Conservation (phyloP, 2,888 invertebrate species). For the Nebria salina region DNA sequence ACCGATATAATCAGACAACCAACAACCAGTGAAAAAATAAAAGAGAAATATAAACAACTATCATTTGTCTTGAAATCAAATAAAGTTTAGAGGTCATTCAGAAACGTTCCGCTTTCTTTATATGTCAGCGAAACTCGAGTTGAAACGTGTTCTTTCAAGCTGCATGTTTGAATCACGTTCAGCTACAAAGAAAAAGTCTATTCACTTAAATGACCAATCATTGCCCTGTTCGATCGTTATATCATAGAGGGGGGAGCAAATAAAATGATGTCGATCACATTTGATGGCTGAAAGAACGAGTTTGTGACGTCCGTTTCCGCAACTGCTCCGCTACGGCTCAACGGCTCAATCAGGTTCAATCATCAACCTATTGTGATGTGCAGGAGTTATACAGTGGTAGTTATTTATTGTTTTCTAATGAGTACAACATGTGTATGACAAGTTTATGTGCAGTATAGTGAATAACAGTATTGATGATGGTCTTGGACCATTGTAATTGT, state of each 20-base stretch:
- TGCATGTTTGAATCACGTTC: too few relatives aligned
- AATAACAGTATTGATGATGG: slow-evolving; percentile 63
- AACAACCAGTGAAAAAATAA: not conserved
- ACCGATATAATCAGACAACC: not conserved
- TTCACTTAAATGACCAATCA: not conserved
- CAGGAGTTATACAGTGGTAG: slow-evolving; percentile 21
- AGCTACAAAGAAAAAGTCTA: not conserved
- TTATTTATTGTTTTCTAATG: slow-evolving; percentile 38
- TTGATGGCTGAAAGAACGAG: not conserved
- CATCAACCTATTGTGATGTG: slow-evolving; percentile 31
- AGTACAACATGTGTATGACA: slow-evolving; percentile 51
- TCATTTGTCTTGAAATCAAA: not conserved
- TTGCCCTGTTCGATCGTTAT: not conserved
- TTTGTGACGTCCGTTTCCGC: slow-evolving; percentile 42
- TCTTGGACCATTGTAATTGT: slow-evolving; percentile 63
- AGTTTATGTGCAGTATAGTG: slow-evolving; percentile 58
- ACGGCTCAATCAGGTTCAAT: not conserved
- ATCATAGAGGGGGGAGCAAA: not conserved
- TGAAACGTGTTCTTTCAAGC: too few relatives aligned
- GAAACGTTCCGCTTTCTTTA: not conserved
- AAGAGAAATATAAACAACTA: not conserved
- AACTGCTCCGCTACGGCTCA: slow-evolving; percentile 14
- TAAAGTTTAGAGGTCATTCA: not conserved
- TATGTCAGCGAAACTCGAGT: too few relatives aligned
- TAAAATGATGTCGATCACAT: not conserved